Evolutionary conservation across 2,888 invertebrate species (phyloP), one percentile per base, ranked within the genome.

Genomic region (Oxystoma pomonae): DNA sequence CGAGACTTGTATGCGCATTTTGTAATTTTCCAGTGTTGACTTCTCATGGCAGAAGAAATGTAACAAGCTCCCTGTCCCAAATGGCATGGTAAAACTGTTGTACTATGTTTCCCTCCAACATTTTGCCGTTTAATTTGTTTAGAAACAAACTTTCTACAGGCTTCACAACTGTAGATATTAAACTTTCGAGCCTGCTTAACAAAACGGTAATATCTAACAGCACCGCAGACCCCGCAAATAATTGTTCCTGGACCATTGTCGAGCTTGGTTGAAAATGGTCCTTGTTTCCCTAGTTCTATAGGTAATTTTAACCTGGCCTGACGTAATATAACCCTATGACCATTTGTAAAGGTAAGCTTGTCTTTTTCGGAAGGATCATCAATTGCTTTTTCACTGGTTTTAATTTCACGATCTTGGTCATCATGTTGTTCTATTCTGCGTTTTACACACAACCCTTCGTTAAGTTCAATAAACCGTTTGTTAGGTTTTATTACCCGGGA

Each of bases 401-500:
- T n/a, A n/a, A n/a, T n/a, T n/a, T n/a, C n/a, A n/a, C n/a, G n/a
- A 57, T 52, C 61, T 56, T 63, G 56, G 16, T 69, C 70, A 58
- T 70, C 72, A 20, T 65, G 18, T 20, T 16, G 16, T 55, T 65
- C 70, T 49, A 75, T 74, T 63, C 77, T 75, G 66, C 77, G 78
- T 71, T 78, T 79, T 55, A 78, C 70, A 58, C 76, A 75, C 62
- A 78, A 69, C 55, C 74, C 71, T 67, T 79, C 76, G 71, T 76
- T 77, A 63, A 77, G 68, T 67, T 77, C 78, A 74, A 92, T 85
- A 74, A 94, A 91, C 69, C 90, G 86, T 80, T 93, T 94, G 75
- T 92, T 94, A 52, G 94, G 94, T 77, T 92, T 94, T 60, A 94
- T 94, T 55, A 92, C 90, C 69, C 94, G 84, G 2, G 92, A 92